These are phyloP conservation scores for Mesocricetus auratus DNA, from an alignment of 2,113 vertebrate genomes.

Conservation along the genomic window DNA sequence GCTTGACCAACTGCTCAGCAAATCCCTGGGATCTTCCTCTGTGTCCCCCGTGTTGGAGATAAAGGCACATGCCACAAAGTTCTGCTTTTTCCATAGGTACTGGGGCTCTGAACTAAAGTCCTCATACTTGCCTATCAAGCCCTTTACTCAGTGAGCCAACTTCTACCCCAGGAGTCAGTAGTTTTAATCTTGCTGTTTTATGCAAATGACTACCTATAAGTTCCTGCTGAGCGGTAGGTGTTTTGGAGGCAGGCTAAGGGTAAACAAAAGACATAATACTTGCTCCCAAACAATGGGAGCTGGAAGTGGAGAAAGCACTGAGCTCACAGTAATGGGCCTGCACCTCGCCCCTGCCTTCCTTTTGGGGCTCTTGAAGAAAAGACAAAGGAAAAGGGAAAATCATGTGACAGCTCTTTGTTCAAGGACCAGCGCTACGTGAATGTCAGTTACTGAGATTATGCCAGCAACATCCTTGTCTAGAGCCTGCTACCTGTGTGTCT, in stretches of 20 bases:
- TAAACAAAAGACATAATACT: background rate
- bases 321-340: background rate
- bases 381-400: constrained; percentile 43
- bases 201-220: background rate
- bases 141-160: background rate
- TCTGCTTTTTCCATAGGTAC: background rate
- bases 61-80: background rate
- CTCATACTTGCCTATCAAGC: background rate
- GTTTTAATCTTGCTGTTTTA: background rate
- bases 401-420: background rate
- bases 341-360: background rate
- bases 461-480: background rate
- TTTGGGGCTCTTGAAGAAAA: background rate
- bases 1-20: background rate
- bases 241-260: background rate
- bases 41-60: background rate
- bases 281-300: background rate
- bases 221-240: background rate
- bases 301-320: constrained; percentile 17
- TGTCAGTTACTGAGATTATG: background rate
- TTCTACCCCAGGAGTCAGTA: background rate
- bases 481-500: background rate
- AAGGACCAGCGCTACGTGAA: background rate
- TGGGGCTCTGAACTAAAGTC: too few species aligned
- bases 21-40: background rate